A percentile compares a stretch with the other conserved stretches of the same genome.
These are phyloP conservation scores for Catharus ustulatus DNA, from an alignment of 2,797 vertebrate genomes.

Conservation along the genomic window DNA sequence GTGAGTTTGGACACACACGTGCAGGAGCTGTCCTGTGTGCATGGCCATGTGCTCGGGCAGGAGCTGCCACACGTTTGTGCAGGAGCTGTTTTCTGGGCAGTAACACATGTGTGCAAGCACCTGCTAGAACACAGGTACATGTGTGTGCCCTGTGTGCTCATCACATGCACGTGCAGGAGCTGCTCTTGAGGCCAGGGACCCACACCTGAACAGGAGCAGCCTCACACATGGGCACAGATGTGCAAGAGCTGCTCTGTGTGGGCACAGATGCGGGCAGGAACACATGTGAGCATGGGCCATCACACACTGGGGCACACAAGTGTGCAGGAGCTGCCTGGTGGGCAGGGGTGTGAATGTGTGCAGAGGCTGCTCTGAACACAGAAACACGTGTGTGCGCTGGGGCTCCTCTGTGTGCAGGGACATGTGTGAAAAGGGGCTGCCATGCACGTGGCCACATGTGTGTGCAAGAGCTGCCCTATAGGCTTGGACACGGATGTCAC, in stretches of 20 bases:
- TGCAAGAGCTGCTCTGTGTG: background rate
- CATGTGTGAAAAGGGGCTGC: background rate
- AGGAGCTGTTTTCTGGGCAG: too few species aligned
- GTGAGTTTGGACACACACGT: accelerated
- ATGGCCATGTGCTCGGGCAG: background rate
- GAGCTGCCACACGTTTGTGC: too few species aligned
- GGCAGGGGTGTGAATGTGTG: accelerated
- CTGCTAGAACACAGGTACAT: background rate
- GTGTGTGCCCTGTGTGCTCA: background rate
- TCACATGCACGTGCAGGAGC: background rate
- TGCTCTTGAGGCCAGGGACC: too few species aligned
- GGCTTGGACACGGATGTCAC: background rate
- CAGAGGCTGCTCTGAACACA: background rate
- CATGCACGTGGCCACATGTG: too few species aligned
- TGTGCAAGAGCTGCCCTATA: background rate
- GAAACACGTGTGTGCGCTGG: accelerated
- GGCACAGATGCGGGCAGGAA: background rate
- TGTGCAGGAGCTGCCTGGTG: background rate
- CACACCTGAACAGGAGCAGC: background rate
- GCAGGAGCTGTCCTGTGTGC: background rate
- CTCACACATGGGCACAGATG: accelerated
- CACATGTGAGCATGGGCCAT: background rate
- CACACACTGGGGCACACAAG: background rate
- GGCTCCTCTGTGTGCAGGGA: background rate
- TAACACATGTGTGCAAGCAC: background rate